Evolutionary conservation across 2,888 invertebrate species (phyloP).

Genomic region (Drosophila quinaria): DNA sequence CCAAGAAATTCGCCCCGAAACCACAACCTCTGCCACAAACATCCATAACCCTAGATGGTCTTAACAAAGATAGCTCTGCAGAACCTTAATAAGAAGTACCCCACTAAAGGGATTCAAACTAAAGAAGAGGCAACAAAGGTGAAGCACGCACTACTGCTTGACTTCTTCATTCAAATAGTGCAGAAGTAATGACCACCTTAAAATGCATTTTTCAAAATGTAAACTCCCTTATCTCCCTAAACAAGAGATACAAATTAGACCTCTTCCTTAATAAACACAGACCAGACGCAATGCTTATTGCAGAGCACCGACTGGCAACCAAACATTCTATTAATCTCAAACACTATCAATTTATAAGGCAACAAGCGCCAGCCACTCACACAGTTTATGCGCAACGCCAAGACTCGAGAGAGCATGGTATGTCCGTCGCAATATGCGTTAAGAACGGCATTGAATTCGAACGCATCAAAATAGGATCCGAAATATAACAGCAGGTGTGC

Average conservation of each 20-base stretch:
- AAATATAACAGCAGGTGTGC: too few relatives aligned
- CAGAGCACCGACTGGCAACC: not conserved
- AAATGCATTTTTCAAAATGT: conserved; percentile 22
- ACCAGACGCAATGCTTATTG: conserved; percentile 13
- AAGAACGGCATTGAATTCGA: not conserved
- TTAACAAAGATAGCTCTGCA: not conserved
- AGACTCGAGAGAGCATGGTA: not conserved
- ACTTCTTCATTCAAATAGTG: not conserved
- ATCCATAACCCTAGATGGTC: accelerated
- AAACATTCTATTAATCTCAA: not conserved
- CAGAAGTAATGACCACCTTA: not conserved
- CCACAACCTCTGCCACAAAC: not conserved
- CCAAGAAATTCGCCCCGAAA: not conserved
- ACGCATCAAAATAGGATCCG: not conserved
- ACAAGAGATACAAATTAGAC: conserved; percentile 16
- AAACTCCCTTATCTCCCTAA: not conserved
- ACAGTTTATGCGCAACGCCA: conserved; percentile 20
- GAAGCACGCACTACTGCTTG: not conserved
- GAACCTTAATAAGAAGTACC: not conserved
- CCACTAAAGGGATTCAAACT: not conserved
- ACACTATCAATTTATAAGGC: conserved; percentile 1
- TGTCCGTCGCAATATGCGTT: conserved; percentile 3
- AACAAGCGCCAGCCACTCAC: not conserved
- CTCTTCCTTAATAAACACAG: not conserved
- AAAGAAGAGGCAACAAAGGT: not conserved